Conservation (phyloP, 2,113 vertebrate species). For the Mesitornis unicolor region DNA sequence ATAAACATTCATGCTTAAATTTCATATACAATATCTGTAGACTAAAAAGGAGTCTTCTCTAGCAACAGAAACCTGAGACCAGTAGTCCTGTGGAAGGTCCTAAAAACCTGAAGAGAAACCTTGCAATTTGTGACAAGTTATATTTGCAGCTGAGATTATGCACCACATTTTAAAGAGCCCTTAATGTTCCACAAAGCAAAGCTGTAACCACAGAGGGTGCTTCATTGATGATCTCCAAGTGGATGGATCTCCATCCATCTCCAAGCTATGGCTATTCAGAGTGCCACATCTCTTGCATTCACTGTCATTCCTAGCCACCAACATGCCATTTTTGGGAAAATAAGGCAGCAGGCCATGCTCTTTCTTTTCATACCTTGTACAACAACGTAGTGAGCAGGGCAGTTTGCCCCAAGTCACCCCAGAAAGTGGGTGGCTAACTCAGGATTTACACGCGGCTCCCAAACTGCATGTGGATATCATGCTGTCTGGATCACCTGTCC, state of each 20-base stretch:
- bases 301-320: rapidly evolving
- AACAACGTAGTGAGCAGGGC: neutral
- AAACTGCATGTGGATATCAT: neutral
- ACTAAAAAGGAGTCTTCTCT: neutral
- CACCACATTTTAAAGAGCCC: neutral
- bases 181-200: neutral
- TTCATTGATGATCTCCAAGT: neutral
- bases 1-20: neutral
- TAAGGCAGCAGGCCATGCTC: neutral
- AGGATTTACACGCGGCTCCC: rapidly evolving
- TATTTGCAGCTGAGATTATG: neutral
- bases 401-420: neutral
- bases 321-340: neutral
- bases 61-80: neutral
- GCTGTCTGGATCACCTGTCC: neutral
- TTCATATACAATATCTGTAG: neutral
- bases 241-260: neutral
- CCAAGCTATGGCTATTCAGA: neutral
- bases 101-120: neutral
- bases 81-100: neutral
- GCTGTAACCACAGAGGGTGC: neutral
- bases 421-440: neutral
- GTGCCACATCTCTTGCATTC: neutral
- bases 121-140: neutral
- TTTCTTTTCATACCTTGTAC: neutral